phyloP scores from a whole-genome alignment of 1,140 invertebrate genomes.

The Heterodera schachtii region DNA sequence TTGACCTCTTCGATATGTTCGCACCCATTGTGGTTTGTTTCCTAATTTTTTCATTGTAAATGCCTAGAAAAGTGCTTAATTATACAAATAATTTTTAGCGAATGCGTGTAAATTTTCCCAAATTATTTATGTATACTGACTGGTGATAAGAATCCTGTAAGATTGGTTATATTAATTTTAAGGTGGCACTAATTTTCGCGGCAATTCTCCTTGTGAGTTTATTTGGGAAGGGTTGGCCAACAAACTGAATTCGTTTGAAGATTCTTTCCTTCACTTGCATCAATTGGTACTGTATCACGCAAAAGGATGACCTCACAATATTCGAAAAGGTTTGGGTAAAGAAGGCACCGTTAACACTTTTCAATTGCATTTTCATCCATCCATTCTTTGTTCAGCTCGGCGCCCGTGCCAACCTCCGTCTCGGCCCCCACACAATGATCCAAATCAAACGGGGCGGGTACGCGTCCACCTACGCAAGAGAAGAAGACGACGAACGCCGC shows the following conservation, averaged over 20 bases:
- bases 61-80: no score
- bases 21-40: slow-evolving; percentile 47
- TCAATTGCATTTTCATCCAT: not conserved
- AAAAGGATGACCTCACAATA: slow-evolving; percentile 60
- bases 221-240: not conserved
- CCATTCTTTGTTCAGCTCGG: slow-evolving; percentile 43
- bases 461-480: slow-evolving; percentile 48
- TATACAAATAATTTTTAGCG: no score
- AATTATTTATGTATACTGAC: no score
- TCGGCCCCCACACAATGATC: slow-evolving; percentile 54
- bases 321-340: slow-evolving; percentile 55
- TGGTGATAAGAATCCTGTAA: no score
- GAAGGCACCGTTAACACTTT: not conserved
- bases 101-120: no score
- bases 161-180: not conserved
- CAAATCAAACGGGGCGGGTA: slow-evolving; percentile 58
- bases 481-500: slow-evolving; percentile 40
- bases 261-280: slow-evolving; percentile 57
- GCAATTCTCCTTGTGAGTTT: slow-evolving; percentile 36
- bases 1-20: slow-evolving; percentile 58
- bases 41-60: no score
- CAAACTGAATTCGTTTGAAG: not conserved
- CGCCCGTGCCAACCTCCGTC: slow-evolving; percentile 50
- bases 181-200: slow-evolving; percentile 53
- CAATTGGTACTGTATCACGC: slow-evolving; percentile 62